Base-by-base conservation (phyloP, 2,797 vertebrate species). In the Chaetodon trifasciatus region DNA sequence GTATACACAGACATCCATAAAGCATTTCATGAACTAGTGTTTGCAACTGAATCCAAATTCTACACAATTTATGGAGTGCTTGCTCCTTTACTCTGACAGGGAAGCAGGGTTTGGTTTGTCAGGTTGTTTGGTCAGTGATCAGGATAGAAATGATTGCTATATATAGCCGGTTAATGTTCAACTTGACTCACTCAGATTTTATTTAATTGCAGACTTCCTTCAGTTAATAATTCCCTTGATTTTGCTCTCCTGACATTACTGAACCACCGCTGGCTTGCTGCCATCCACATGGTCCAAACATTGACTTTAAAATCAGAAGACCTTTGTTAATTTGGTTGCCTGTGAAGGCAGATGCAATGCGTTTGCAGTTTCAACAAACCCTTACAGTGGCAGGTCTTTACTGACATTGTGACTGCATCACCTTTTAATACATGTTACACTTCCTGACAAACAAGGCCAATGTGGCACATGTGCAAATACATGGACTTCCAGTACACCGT, bases 91-190 rank as follows among this genome's bases (percentile, higher is more conserved):
- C 4, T 70, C 16, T 53, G 17, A 53, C 11, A 74, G 63, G 19
- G 37, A 75, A 71, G 60, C 53, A 65, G 53, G 16, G 21, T 60
- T 61, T 28, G 17, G 40, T 55, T 76, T 88, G 60, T 64, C 62
- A 72, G 44, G 65, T 58, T 84, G 49, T 85, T 92, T 88, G 81
- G 79, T 80, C 87, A 76, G 79, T 74, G 65, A 61, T 90, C 81
- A 35, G 68, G 86, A 60, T 70, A 57, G 73, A 32, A 73, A 78
- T 42, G 80, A 92, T 85, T 75, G 87, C 87, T 66, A 4, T 52
- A 82, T 83, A 83, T 63, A 58, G 76, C 24, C 0, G 0, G 94
- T 96, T 96, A 97, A 96, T 96, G 73, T 95, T 96, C 91, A 88
- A 95, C 95, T 89, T 23, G 37, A 81, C 64, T 47, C 12, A 15